Conservation (phyloP, 2,888 invertebrate genomes). For the Drosophila kuntzei region DNA sequence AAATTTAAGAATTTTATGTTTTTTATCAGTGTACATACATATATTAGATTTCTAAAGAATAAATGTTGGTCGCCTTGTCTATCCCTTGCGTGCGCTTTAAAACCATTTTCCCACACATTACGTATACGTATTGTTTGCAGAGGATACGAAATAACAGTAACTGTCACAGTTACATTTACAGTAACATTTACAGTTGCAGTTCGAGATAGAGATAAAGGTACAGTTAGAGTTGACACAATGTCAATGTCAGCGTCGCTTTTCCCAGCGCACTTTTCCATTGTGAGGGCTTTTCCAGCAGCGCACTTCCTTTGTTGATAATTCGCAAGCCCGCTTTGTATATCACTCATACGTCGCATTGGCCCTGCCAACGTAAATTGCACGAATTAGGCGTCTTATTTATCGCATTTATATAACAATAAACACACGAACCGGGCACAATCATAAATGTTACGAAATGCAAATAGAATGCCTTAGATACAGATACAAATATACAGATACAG, state of each 20-base stretch:
- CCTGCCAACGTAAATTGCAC: slow-evolving; percentile 55
- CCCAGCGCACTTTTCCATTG: slow-evolving; percentile 16
- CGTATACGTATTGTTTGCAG: slow-evolving; percentile 22
- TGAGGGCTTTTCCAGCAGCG: slow-evolving; percentile 25
- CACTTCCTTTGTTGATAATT: slow-evolving; percentile 45
- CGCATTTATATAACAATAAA: slow-evolving; percentile 48
- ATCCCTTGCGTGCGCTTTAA: slow-evolving; percentile 22
- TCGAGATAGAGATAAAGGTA: not conserved
- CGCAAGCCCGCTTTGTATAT: slow-evolving; percentile 42
- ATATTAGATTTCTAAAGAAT: no score
- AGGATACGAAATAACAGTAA: slow-evolving; percentile 33
- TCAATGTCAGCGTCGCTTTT: slow-evolving; percentile 28
- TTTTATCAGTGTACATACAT: no score
- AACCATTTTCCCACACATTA: not conserved
- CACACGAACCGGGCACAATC: slow-evolving; percentile 7
- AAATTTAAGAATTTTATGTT: no score
- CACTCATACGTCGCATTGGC: slow-evolving; percentile 61
- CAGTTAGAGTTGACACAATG: slow-evolving; percentile 5
- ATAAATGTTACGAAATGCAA: slow-evolving; percentile 57
- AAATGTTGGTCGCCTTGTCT: slow-evolving; percentile 12
- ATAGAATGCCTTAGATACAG: slow-evolving; percentile 30
- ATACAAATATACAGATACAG: slow-evolving; percentile 21
- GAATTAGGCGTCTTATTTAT: slow-evolving; percentile 65
- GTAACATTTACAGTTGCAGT: not conserved
- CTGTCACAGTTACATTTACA: not conserved